Percentiles rank a stretch among this genome's conserved stretches.
phyloP scores from a whole-genome alignment of 2,888 invertebrate genomes.

The Drosophila kokeensis region DNA sequence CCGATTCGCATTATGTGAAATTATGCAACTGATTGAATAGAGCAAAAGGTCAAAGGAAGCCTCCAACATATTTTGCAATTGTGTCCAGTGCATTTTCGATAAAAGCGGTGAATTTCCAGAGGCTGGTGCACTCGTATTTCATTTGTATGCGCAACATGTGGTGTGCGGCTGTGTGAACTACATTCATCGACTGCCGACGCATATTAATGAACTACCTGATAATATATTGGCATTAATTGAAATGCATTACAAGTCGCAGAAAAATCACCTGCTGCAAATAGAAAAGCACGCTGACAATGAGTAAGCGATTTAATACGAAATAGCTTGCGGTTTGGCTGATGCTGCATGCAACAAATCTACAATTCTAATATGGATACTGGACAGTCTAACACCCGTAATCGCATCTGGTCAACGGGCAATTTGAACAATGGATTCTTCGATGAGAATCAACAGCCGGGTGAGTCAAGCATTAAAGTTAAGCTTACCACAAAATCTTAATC shows the following conservation, averaged over 20 bases:
- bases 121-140: constrained; percentile 5
- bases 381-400: constrained; percentile 58
- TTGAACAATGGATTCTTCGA: constrained; percentile 71
- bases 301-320: constrained; percentile 32
- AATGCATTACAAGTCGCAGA: constrained; percentile 25
- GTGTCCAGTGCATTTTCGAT: not conserved
- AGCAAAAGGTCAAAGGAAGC: not conserved
- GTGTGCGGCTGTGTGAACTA: constrained; percentile 48
- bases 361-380: constrained; percentile 55
- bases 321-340: constrained; percentile 12
- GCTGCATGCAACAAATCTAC: not conserved
- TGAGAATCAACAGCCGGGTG: constrained; percentile 74
- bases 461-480: constrained; percentile 15
- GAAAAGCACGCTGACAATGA: constrained; percentile 34
- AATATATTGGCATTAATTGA: constrained; percentile 13
- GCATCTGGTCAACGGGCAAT: constrained; percentile 75
- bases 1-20: constrained; percentile 37
- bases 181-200: constrained; percentile 34
- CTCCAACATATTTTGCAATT: not conserved
- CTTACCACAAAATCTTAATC: not conserved
- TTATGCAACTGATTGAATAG: constrained; percentile 60
- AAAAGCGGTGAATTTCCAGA: not conserved
- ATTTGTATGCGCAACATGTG: constrained; percentile 72
- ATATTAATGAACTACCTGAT: constrained; percentile 38
- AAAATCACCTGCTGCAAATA: constrained; percentile 48